Base-by-base conservation (phyloP, 2,113 vertebrate species). In the Pao palembangensis region DNA sequence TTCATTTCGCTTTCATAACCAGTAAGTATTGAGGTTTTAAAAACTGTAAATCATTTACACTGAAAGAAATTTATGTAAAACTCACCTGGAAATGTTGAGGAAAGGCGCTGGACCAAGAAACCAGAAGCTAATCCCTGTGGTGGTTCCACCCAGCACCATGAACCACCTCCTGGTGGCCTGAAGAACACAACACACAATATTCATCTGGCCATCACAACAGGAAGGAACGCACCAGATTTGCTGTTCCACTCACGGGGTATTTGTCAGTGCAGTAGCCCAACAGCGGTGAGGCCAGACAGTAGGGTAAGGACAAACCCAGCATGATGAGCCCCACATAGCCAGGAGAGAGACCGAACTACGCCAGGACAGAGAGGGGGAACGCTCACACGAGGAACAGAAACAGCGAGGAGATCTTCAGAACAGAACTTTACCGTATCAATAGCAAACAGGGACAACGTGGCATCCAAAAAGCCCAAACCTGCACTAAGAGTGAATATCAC, bases 241-340 rank as follows among this genome's bases (percentile, higher is more conserved):
- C 42, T 44, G 55, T 42, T 14, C 17, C 66, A 94, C 95, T 83
- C 85, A 98, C 97, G 0, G 95, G 95, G 69, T 87, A 89, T 87
- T 91, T 95, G 79, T 99, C 96, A 1, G 93, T 94, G 25, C 95
- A 51, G 3, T 93, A 76, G 5, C 96, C 97, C 2, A 97, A 80
- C 1, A 98, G 51, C 0, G 97, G 97, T 8, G 97, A 97, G 20
- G 90, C 92, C 51, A 96, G 71, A 1, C 92, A 80, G 17, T 99
- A 98, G 0, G 92, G 92, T 7, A 98, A 67, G 0, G 94, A 91
- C 44, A 97, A 73, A 15, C 93, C 94, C 0, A 98, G 91, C 87
- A 96, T 94, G 25, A 98, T 91, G 58, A 98, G 88, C 31, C 97
- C 96, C 69, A 99, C 95, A 4, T 90, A 92, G 65, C 93, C 92